Evolutionary conservation across 2,888 invertebrate genomes (phyloP).

Genomic region (Achlya flavicornis): DNA sequence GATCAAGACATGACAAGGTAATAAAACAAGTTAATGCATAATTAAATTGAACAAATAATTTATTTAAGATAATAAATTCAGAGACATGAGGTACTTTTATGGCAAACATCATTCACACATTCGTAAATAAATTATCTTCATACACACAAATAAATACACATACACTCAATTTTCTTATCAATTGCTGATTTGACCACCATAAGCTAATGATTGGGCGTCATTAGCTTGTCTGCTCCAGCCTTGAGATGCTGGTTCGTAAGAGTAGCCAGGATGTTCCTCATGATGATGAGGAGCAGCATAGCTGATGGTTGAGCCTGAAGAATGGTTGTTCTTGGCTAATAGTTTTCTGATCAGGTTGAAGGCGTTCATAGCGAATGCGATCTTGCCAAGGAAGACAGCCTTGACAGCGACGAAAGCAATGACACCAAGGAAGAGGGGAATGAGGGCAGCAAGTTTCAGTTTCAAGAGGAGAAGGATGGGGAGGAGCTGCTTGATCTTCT

Average conservation of each 20-base stretch:
- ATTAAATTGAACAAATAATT: conserved; percentile 38
- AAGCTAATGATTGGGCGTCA: conserved; percentile 88
- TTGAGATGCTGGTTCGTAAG: conserved; percentile 78
- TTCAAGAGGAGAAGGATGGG: conserved; percentile 90
- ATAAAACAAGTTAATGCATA: not conserved
- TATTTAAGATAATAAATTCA: conserved; percentile 58
- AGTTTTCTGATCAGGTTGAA: conserved; percentile 87
- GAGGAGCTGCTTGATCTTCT: conserved; percentile 90
- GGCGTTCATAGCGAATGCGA: conserved; percentile 90
- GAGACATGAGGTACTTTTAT: conserved; percentile 68
- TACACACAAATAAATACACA: conserved; percentile 45
- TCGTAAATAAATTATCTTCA: conserved; percentile 38
- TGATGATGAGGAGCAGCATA: conserved; percentile 86
- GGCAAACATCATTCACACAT: conserved; percentile 49
- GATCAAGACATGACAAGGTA: not conserved
- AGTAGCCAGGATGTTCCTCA: conserved; percentile 82
- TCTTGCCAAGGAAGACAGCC: conserved; percentile 92
- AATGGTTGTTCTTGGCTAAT: conserved; percentile 82
- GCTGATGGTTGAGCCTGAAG: conserved; percentile 77
- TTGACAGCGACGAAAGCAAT: conserved; percentile 92
- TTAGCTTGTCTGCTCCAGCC: conserved; percentile 87
- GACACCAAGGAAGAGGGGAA: conserved; percentile 89
- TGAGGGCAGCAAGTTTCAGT: conserved; percentile 89
- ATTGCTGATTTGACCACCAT: conserved; percentile 73
- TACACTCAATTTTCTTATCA: conserved; percentile 42